Evolutionary conservation across 2,888 invertebrate species (phyloP).

Genomic region (Periphyllus acericola): DNA sequence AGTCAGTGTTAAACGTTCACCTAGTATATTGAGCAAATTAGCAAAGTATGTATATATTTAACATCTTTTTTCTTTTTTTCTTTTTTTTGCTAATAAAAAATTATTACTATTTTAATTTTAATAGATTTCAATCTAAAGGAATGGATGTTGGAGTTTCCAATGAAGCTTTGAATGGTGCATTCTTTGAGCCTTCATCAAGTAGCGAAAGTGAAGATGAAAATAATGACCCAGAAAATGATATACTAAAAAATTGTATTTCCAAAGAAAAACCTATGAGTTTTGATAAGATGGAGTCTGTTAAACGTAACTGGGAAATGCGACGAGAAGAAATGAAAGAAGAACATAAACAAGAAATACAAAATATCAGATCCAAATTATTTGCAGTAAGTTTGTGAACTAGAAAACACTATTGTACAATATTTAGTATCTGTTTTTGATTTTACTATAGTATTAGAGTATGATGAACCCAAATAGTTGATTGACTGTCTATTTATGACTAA

Average conservation of each 20-base stretch:
- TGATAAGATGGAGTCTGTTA: constrained; percentile 85
- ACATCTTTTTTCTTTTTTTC: background rate
- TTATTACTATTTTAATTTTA: constrained; percentile 14
- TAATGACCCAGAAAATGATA: constrained; percentile 67
- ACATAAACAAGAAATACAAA: constrained; percentile 88
- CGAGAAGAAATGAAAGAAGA: constrained; percentile 78
- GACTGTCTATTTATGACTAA: background rate
- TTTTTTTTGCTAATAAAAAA: background rate
- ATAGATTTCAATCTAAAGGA: constrained; percentile 82
- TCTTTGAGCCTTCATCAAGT: constrained; percentile 77
- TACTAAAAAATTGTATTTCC: constrained; percentile 60
- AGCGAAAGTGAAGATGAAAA: constrained; percentile 75
- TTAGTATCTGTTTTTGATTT: constrained; percentile 15
- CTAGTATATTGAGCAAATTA: constrained; percentile 81
- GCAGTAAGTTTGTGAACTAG: constrained; percentile 71
- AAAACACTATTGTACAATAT: constrained; percentile 11
- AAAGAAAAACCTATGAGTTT: constrained; percentile 81
- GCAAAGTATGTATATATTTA: constrained; percentile 81
- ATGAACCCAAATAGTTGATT: constrained; percentile 28
- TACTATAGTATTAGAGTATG: background rate
- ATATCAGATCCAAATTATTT: constrained; percentile 84
- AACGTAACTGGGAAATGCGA: constrained; percentile 78
- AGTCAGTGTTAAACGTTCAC: constrained; percentile 75
- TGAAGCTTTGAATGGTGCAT: constrained; percentile 79
- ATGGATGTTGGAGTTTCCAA: constrained; percentile 84